These are phyloP conservation scores for Pasiphila rectangulata DNA, from an alignment of 2,888 invertebrate species.

Conservation along the genomic window DNA sequence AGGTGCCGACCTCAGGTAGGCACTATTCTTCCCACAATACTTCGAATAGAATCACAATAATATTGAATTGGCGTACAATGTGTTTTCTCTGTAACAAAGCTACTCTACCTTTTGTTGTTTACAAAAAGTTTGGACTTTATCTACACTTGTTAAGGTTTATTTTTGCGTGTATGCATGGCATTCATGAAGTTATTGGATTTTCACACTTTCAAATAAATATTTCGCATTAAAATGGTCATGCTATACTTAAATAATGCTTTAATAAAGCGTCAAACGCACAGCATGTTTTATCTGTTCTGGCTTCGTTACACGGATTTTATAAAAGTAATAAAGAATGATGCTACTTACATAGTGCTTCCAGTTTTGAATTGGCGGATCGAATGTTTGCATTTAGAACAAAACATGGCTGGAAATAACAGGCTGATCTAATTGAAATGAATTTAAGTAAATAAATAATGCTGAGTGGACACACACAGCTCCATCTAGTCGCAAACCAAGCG, in stretches of 20 bases:
- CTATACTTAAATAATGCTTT: conserved; percentile 32
- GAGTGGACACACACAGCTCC: too few relatives aligned
- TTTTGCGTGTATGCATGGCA: conserved; percentile 18
- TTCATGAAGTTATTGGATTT: conserved; percentile 49
- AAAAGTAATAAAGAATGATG: conserved; percentile 37
- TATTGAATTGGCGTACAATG: conserved; percentile 34
- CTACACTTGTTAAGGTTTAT: background rate
- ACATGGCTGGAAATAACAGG: background rate
- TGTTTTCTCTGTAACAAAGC: conserved; percentile 31
- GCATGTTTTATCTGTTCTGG: conserved; percentile 36
- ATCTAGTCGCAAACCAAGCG: too few relatives aligned
- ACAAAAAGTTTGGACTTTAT: background rate
- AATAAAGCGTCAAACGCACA: conserved; percentile 29
- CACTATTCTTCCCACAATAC: conserved; percentile 53
- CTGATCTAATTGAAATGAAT: background rate
- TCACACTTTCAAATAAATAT: conserved; percentile 48
- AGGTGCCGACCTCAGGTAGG: conserved; percentile 71
- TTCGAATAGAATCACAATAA: conserved; percentile 34
- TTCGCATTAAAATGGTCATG: conserved; percentile 24
- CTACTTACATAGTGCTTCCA: conserved; percentile 11
- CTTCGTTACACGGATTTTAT: conserved; percentile 47
- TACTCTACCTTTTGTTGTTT: conserved; percentile 19
- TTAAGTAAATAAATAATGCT: too few relatives aligned
- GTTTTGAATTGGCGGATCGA: conserved; percentile 11
- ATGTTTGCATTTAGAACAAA: background rate